A percentile compares a stretch with the other conserved stretches of the same genome.
phyloP scores from a whole-genome alignment of 2,113 vertebrate species.

The Microtus montanus region DNA sequence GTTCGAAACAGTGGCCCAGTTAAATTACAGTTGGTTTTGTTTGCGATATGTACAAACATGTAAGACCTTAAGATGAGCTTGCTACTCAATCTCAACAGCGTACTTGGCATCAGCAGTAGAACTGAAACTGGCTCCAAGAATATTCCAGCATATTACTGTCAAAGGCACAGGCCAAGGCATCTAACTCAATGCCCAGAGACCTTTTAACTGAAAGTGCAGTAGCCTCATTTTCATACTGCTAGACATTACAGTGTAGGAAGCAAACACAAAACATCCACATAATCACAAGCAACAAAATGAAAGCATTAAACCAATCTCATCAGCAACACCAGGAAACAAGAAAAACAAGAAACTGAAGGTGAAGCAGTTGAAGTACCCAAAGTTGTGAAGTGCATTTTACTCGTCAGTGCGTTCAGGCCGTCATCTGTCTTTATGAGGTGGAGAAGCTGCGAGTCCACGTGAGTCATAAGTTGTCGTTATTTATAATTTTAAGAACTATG shows the following conservation, averaged over 20 bases:
- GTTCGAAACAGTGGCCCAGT: slow-evolving; percentile 29
- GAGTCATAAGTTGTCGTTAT: slow-evolving; percentile 65
- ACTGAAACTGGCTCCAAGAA: neutral
- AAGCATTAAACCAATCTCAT: neutral
- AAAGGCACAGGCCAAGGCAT: neutral
- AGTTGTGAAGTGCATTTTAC: slow-evolving; percentile 50
- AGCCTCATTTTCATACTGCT: neutral
- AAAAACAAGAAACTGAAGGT: neutral
- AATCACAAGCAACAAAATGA: slow-evolving; percentile 26
- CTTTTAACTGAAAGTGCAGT: slow-evolving; percentile 2
- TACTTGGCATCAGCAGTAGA: neutral
- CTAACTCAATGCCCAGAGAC: neutral
- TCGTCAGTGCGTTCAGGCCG: slow-evolving; percentile 58
- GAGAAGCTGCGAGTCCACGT: slow-evolving; percentile 59
- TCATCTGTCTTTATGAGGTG: slow-evolving; percentile 55
- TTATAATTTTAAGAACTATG: slow-evolving; percentile 81
- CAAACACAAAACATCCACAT: slow-evolving; percentile 30
- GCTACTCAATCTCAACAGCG: neutral
- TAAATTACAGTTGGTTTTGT: slow-evolving; percentile 1
- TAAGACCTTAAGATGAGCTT: neutral
- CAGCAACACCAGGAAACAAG: slow-evolving; percentile 26
- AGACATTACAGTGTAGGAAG: neutral
- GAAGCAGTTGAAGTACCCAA: neutral
- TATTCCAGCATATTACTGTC: neutral
- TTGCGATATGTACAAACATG: slow-evolving; percentile 5